Evolutionary conservation across 35 echinoderm and acorn worm species (phyloP).

Genomic region (Holothuria glaberrima): DNA sequence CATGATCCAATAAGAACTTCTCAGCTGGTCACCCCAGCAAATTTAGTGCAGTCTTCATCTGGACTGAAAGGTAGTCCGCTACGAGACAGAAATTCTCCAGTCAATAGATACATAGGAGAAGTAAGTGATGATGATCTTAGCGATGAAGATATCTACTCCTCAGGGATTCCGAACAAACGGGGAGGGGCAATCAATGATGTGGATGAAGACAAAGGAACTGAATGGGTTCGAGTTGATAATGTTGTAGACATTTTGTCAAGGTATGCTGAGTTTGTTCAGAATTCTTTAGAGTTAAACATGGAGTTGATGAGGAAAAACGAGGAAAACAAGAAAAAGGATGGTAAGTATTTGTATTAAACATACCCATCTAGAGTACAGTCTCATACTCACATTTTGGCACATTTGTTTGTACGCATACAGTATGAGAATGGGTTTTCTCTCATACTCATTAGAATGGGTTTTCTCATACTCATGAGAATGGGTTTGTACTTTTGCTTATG

Average conservation of each 20-base stretch:
- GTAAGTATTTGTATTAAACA: neutral
- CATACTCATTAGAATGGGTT: too few species aligned
- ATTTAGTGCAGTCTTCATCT: conserved; percentile 18
- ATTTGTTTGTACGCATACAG: too few species aligned
- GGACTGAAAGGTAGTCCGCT: neutral
- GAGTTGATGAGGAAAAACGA: conserved; percentile 7
- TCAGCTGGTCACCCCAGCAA: conserved; percentile 2
- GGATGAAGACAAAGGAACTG: neutral
- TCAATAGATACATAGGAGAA: conserved; percentile 4
- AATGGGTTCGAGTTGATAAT: conserved; percentile 13
- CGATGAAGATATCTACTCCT: conserved; percentile 12
- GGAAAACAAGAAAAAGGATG: neutral
- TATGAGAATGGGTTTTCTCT: too few species aligned
- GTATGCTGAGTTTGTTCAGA: conserved; percentile 6
- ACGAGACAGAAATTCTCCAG: neutral
- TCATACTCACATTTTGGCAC: too few species aligned
- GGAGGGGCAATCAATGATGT: neutral
- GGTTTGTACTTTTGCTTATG: too few species aligned
- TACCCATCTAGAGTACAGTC: too few species aligned
- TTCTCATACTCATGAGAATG: too few species aligned
- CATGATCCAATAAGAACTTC: conserved; percentile 8
- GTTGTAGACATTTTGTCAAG: conserved; percentile 12
- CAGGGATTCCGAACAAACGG: conserved; percentile 15
- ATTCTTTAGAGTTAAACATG: conserved; percentile 14
- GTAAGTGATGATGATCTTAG: conserved; percentile 12